phyloP scores from a whole-genome alignment of 2,113 vertebrate species.

The Sceloporus tristichus region DNA sequence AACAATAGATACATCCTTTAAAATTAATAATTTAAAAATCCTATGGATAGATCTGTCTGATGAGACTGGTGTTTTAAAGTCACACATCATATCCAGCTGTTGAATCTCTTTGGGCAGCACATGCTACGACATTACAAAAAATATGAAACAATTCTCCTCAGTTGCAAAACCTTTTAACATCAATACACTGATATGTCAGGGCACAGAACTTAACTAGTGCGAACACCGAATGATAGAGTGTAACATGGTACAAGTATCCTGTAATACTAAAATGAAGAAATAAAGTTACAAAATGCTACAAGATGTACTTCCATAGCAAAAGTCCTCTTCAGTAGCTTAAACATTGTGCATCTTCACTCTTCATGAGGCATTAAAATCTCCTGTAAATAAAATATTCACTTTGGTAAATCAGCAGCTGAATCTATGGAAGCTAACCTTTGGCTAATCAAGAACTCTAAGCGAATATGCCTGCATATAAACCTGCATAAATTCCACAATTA shows the following conservation, averaged over 20 bases:
- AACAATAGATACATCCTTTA: no score
- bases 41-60: no score
- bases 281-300: neutral
- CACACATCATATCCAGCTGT: no score
- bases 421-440: neutral
- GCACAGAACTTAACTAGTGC: neutral
- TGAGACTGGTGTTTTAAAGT: neutral
- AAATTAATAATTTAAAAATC: no score
- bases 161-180: neutral
- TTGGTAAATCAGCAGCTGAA: neutral
- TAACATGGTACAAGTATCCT: neutral
- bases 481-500: neutral
- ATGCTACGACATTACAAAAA: neutral
- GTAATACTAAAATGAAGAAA: neutral
- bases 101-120: neutral
- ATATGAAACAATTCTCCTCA: neutral
- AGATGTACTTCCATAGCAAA: neutral
- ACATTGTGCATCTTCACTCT: neutral
- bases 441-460: neutral
- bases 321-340: neutral
- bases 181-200: neutral
- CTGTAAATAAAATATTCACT: neutral
- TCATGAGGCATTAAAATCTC: neutral
- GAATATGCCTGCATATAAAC: neutral
- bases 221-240: neutral